These are phyloP conservation scores for Lacerta bilineata DNA, from an alignment of 2,797 vertebrate genomes.

Conservation along the genomic window DNA sequence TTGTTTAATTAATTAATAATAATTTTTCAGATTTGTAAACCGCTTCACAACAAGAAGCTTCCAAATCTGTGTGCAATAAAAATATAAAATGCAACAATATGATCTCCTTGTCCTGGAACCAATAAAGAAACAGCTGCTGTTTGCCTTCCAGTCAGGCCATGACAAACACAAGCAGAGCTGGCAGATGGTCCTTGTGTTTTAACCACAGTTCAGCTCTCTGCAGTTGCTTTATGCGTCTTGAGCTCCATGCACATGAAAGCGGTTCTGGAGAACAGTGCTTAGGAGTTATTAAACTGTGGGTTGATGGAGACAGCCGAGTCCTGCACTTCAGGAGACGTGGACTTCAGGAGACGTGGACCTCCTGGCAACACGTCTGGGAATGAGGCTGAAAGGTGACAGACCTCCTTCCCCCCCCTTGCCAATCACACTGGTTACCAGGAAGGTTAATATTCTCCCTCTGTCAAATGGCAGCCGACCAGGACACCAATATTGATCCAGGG, in stretches of 20 bases:
- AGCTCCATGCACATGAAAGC: too few species aligned
- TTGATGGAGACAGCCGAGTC: neutral
- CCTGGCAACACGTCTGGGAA: neutral
- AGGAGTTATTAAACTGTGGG: neutral
- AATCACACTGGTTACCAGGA: conserved; percentile 25
- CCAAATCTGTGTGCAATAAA: too few species aligned
- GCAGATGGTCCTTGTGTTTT: neutral
- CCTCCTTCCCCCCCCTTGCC: neutral
- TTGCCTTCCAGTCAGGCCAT: neutral
- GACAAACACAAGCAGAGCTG: neutral
- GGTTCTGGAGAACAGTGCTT: neutral
- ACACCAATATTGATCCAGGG: conserved; percentile 17
- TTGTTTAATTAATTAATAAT: too few species aligned
- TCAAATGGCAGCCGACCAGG: conserved; percentile 12
- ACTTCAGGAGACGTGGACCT: too few species aligned
- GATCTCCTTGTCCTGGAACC: neutral
- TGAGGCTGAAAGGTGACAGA: neutral
- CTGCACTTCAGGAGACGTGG: neutral
- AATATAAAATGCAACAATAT: too few species aligned
- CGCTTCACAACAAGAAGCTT: too few species aligned
- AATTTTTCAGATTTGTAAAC: too few species aligned
- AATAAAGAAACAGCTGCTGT: neutral
- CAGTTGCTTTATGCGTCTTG: neutral
- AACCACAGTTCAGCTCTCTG: neutral
- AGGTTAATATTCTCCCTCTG: conserved; percentile 10